Evolutionary conservation across 1,140 invertebrate species (phyloP), one percentile per base, ranked within the genome.

Genomic region (Apocrypta bakeri): DNA sequence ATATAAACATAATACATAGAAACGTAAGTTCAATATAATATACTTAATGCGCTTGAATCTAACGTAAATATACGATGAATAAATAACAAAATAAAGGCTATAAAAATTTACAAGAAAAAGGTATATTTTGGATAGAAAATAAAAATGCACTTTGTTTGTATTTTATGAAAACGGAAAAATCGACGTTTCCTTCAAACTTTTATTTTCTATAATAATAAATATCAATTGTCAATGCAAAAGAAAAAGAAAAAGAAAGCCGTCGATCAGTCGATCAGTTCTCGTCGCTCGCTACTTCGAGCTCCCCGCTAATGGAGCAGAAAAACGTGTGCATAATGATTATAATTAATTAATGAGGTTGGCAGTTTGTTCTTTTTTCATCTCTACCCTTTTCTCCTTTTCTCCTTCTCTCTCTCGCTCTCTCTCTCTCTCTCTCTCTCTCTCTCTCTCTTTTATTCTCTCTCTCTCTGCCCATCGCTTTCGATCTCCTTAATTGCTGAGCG

Each of bases 201-300:
- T 82, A 77, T 82, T 82, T 82, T 82, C 74, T 82, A 72, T 83
- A 74, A 83, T 83, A 83, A 83, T 75, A 78, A 82, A 78, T 83
- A 73, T 79, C 56, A 83, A 79, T 73, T 79, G 76, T 74, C 76
- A 83, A 73, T 83, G 81, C 81, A 83, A 82, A 82, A 69, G 33
- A 72, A 83, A 73, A 74, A 66, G 66, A 76, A 78, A 79, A 79
- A 56, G 64, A 83, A 83, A 83, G 81, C 69, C 69, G 78, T 79
- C 27, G 61, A 83, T 83, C 61, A 78, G 76, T 79, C 76, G 76
- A 83, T 83, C 81, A 83, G 37, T 83, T 79, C 69, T 83, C 69
- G 56, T 74, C 76, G 77, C 69, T 79, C 76, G 76, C 76, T 73
- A 83, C 68, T 79, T 83, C 69, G 24, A 83, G 42, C 56, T 75